Conservation (phyloP, 2,797 vertebrate species). For the Pogonophryne albipinna region DNA sequence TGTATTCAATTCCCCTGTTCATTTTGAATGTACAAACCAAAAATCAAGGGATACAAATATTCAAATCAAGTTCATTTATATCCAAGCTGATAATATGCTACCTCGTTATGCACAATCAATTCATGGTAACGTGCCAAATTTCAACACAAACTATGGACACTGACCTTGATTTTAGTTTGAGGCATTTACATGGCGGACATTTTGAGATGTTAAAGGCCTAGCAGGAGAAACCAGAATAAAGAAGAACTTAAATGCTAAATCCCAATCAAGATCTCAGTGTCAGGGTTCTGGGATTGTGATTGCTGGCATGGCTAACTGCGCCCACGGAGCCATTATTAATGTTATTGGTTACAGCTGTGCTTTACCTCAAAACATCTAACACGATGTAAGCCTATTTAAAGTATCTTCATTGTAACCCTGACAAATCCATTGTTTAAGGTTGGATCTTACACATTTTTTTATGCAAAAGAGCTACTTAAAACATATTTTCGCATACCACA, state of each 20-base stretch:
- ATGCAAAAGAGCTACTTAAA: too few species aligned
- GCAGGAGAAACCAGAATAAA: background rate
- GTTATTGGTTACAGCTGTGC: slow-evolving; percentile 15
- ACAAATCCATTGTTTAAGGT: slow-evolving; percentile 8
- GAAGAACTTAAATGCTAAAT: background rate
- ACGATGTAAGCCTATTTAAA: background rate
- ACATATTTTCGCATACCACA: background rate
- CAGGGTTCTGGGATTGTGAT: background rate
- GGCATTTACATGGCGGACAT: background rate
- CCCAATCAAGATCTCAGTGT: background rate
- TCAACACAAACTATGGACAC: background rate
- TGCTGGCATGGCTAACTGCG: background rate
- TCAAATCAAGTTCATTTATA: background rate
- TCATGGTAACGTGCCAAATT: background rate
- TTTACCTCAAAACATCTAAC: slow-evolving; percentile 4
- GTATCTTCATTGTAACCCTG: slow-evolving; percentile 12
- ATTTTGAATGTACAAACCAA: background rate
- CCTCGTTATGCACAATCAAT: background rate
- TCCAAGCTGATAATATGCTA: background rate
- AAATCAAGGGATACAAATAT: background rate
- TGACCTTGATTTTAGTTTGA: background rate
- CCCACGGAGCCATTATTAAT: slow-evolving; percentile 8
- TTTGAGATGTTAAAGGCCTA: background rate
- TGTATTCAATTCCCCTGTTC: background rate
- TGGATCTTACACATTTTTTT: slow-evolving; percentile 6